Conservation (phyloP, 2,888 invertebrate species). For the Xiphydria camelus region DNA sequence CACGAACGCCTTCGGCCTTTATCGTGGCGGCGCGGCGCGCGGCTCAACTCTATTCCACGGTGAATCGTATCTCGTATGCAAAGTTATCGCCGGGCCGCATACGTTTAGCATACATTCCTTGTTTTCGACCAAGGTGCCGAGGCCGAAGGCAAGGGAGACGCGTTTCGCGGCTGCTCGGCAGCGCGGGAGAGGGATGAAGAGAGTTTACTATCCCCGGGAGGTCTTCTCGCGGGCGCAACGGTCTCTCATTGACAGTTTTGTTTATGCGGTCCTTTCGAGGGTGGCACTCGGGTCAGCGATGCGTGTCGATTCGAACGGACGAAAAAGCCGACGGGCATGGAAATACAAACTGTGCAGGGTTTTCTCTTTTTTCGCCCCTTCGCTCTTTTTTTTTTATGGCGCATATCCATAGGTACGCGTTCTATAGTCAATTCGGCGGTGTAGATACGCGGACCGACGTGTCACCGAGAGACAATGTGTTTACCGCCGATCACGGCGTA, state of each 20-base stretch:
- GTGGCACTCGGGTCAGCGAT: constrained; percentile 35
- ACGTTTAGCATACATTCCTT: constrained; percentile 47
- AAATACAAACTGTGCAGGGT: neutral
- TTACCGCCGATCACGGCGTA: too few relatives aligned
- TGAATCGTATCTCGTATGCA: constrained; percentile 41
- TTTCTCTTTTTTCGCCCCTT: neutral
- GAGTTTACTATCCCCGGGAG: neutral
- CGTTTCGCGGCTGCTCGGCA: too few relatives aligned
- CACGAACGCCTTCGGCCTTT: too few relatives aligned
- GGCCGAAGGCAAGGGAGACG: too few relatives aligned
- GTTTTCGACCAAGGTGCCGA: constrained; percentile 37
- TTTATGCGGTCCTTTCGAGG: constrained; percentile 30
- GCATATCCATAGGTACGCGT: too few relatives aligned
- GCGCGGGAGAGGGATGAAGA: too few relatives aligned
- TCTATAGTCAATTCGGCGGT: too few relatives aligned
- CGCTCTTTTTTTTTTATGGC: too few relatives aligned
- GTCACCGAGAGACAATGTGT: too few relatives aligned
- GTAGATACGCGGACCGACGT: too few relatives aligned
- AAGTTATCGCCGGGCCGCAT: constrained; percentile 39
- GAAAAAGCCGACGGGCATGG: constrained; percentile 1
- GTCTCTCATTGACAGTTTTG: constrained; percentile 36
- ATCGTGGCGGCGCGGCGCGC: constrained; percentile 36
- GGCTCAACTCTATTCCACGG: constrained; percentile 39
- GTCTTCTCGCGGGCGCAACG: neutral
- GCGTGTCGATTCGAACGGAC: constrained; percentile 32